Evolutionary conservation across 64 coral and sea anemone species (phyloP).

Genomic region (Anthopleura sola): DNA sequence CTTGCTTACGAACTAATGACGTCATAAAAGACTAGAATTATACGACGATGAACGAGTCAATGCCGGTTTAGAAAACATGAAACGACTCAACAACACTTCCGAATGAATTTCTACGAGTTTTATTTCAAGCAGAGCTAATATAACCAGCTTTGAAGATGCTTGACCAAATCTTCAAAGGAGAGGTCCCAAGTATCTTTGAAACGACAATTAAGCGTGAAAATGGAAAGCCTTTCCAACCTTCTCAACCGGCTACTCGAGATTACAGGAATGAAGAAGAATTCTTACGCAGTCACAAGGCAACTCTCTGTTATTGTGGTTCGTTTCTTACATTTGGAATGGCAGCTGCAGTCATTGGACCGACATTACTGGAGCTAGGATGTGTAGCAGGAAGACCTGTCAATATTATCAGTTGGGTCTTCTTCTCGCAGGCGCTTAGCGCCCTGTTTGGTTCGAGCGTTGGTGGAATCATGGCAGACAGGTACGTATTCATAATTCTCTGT

Average conservation of each 20-base stretch:
- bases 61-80: not conserved
- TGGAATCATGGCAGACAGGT: conserved; percentile 89
- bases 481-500: conserved; percentile 9
- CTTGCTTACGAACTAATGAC: conserved; percentile 3
- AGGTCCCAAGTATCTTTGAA: conserved; percentile 89
- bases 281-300: conserved; percentile 61
- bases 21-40: not conserved
- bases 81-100: not conserved
- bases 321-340: conserved; percentile 97
- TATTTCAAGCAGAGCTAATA: not conserved
- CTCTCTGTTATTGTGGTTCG: conserved; percentile 86
- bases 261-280: conserved; percentile 97
- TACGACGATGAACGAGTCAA: not conserved
- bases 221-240: not conserved
- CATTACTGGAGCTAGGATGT: conserved; percentile 89
- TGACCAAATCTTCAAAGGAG: conserved; percentile 88
- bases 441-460: conserved; percentile 87
- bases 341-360: conserved; percentile 87
- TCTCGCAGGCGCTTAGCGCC: conserved; percentile 82
- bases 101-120: not conserved
- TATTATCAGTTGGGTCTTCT: conserved; percentile 87
- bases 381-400: conserved; percentile 62
- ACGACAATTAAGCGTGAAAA: conserved; percentile 80
- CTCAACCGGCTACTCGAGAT: conserved; percentile 26
- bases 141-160: conserved; percentile 41